Evolutionary conservation across 2,797 vertebrate species (phyloP).

Genomic region (Aphelocoma californica): DNA sequence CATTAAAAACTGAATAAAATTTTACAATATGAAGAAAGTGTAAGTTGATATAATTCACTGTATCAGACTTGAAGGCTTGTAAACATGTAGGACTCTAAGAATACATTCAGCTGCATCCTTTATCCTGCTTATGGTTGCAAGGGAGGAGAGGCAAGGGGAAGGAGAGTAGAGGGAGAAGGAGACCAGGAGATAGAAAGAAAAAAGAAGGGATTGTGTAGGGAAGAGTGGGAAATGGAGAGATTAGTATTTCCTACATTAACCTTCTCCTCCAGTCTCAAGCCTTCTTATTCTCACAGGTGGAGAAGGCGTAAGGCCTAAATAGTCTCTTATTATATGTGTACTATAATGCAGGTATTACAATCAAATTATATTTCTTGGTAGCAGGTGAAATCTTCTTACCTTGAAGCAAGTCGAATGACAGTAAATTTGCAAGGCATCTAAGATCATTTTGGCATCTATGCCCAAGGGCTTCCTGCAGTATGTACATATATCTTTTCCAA

Average conservation of each 20-base stretch:
- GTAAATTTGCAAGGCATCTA: conserved; percentile 90
- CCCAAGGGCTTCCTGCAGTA: conserved; percentile 88
- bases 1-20: background rate
- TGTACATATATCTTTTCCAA: conserved; percentile 90
- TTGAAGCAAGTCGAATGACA: conserved; percentile 95
- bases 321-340: background rate
- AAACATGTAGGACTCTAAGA: background rate
- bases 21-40: background rate
- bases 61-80: background rate
- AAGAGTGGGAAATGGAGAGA: background rate
- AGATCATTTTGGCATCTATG: conserved; percentile 89
- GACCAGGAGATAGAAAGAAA: background rate
- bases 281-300: background rate
- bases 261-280: background rate
- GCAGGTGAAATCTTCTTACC: conserved; percentile 75
- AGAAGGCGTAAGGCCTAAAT: background rate
- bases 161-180: background rate
- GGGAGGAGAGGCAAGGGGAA: background rate
- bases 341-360: background rate
- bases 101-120: background rate
- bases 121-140: background rate
- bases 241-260: background rate
- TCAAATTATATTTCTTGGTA: background rate
- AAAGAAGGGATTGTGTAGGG: background rate
- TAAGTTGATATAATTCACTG: background rate